phyloP scores from a whole-genome alignment of 2,888 invertebrate genomes.

The Lacanobia oleracea region DNA sequence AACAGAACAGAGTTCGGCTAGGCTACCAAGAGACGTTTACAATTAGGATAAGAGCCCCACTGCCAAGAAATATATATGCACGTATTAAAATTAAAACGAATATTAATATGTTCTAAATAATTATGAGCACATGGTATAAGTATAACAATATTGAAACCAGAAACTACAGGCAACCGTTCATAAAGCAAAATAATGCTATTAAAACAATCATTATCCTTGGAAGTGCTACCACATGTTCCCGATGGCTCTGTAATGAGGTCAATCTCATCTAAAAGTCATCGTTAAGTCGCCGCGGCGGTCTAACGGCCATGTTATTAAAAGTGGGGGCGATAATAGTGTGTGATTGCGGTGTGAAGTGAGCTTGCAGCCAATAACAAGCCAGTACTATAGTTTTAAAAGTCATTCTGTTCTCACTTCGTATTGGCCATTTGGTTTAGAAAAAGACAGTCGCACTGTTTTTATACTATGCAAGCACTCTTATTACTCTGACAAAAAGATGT shows the following conservation, averaged over 20 bases:
- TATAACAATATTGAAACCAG: neutral
- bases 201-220: conserved; percentile 20
- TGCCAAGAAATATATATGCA: too few species aligned
- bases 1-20: too few species aligned
- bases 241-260: conserved; percentile 45
- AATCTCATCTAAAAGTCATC: conserved; percentile 48
- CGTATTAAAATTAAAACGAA: too few species aligned
- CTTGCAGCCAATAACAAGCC: conserved; percentile 63
- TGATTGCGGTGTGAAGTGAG: conserved; percentile 70
- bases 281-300: conserved; percentile 36
- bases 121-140: neutral
- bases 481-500: too few species aligned
- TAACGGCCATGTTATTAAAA: conserved; percentile 68
- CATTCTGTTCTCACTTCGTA: conserved; percentile 35
- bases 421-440: too few species aligned
- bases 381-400: conserved; percentile 49
- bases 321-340: conserved; percentile 69
- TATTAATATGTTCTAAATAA: neutral
- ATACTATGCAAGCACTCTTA: too few species aligned
- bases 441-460: too few species aligned
- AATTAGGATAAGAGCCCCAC: too few species aligned
- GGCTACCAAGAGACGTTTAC: too few species aligned
- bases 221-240: conserved; percentile 51
- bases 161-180: neutral
- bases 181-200: neutral